phyloP scores from a whole-genome alignment of 2,797 vertebrate genomes.

The Eulemur rubriventer region DNA sequence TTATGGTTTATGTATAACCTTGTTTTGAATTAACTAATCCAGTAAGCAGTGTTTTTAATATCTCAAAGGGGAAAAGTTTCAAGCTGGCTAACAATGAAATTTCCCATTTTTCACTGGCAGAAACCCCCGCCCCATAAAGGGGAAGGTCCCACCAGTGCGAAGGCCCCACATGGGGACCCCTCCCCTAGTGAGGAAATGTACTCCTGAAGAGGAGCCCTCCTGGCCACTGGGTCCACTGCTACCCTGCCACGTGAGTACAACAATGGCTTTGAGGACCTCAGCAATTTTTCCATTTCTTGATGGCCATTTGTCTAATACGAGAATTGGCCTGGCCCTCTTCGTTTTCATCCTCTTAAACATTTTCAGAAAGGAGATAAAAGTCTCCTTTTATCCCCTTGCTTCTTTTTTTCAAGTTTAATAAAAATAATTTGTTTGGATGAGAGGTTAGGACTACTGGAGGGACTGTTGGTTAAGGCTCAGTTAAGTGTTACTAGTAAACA shows the following conservation, averaged over 20 bases:
- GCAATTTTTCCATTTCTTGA: neutral
- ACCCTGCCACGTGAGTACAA: slow-evolving; percentile 40
- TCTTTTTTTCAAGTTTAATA: neutral
- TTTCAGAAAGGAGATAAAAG: neutral
- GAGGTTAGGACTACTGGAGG: neutral
- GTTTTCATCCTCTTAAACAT: neutral
- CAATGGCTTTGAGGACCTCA: slow-evolving; percentile 24
- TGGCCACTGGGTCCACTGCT: slow-evolving; percentile 31
- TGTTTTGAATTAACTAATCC: slow-evolving; percentile 41
- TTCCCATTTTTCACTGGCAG: slow-evolving; percentile 65
- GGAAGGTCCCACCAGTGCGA: slow-evolving; percentile 57
- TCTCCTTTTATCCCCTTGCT: neutral
- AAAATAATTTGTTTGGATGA: neutral
- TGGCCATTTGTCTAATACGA: neutral
- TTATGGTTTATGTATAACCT: neutral
- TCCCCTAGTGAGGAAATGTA: slow-evolving; percentile 39
- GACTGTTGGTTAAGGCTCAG: neutral
- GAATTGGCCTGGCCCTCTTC: neutral
- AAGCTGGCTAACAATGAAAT: slow-evolving; percentile 63
- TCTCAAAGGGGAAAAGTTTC: slow-evolving; percentile 38
- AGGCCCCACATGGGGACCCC: slow-evolving; percentile 55
- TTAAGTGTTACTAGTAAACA: neutral
- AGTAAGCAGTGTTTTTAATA: slow-evolving; percentile 47
- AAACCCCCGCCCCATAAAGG: slow-evolving; percentile 61
- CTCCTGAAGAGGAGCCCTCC: slow-evolving; percentile 50